These are phyloP conservation scores for Reticulitermes speratus DNA, from an alignment of 1,140 invertebrate genomes.

Conservation along the genomic window DNA sequence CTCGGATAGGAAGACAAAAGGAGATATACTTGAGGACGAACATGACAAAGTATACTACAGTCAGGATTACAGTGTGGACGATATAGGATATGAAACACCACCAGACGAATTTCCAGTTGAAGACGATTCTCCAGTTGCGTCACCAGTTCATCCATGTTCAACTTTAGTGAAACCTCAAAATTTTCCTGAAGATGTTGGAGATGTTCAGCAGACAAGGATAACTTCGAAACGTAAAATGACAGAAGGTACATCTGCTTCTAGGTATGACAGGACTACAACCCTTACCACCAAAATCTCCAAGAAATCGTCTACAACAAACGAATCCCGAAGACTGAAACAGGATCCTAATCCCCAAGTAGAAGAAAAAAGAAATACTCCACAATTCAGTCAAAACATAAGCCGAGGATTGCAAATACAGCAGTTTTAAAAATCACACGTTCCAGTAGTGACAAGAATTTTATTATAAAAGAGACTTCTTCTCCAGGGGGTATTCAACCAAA, in stretches of 20 bases:
- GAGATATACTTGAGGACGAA: neutral
- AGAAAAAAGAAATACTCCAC: neutral
- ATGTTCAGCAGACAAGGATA: neutral
- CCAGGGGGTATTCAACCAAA: neutral
- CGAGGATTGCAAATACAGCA: neutral
- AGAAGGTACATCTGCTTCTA: neutral
- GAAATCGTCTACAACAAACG: neutral
- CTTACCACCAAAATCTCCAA: neutral
- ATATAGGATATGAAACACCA: conserved; percentile 41
- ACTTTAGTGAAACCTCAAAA: neutral
- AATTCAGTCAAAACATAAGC: neutral
- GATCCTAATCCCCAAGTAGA: neutral
- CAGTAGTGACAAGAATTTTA: conserved; percentile 31
- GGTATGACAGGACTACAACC: neutral
- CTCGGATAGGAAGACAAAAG: neutral
- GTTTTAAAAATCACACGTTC: neutral
- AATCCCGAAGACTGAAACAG: neutral
- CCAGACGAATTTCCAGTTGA: conserved; percentile 42
- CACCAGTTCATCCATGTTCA: neutral
- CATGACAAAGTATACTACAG: conserved; percentile 3
- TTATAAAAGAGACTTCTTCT: conserved; percentile 4
- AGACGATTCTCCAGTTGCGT: conserved; percentile 30
- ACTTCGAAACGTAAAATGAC: neutral
- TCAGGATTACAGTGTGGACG: conserved; percentile 30
- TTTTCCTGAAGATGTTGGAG: neutral